A percentile compares a stretch with the other conserved stretches of the same genome.
phyloP scores from a whole-genome alignment of 1,140 invertebrate species.

The Amphibalanus amphitrite region DNA sequence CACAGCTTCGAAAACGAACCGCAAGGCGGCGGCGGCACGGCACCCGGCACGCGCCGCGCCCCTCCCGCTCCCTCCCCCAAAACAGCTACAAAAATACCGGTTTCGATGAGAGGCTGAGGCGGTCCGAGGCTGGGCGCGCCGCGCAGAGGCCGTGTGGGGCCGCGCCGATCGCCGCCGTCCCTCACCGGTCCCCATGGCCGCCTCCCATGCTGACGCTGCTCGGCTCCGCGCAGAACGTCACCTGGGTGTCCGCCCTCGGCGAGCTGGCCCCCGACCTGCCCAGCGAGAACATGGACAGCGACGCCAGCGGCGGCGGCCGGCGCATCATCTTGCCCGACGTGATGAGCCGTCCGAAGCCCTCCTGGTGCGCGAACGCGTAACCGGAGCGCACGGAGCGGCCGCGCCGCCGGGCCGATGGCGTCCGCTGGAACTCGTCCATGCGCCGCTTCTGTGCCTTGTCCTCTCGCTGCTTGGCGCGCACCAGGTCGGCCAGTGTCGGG shows the following conservation, averaged over 20 bases:
- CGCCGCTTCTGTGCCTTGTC: constrained; percentile 16
- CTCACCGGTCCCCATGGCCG: constrained; percentile 14
- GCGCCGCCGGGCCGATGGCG: constrained; percentile 65
- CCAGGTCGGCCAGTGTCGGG: constrained; percentile 79
- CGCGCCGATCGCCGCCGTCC: neutral
- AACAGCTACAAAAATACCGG: no score
- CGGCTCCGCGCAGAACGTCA: neutral
- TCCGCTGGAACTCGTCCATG: constrained; percentile 50
- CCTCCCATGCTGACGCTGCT: neutral
- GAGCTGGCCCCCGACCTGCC: constrained; percentile 9
- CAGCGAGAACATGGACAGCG: neutral
- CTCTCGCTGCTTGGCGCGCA: constrained; percentile 58
- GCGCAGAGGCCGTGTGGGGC: neutral
- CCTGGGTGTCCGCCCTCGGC: constrained; percentile 9
- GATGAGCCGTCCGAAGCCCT: constrained; percentile 94
- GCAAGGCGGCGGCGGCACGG: no score
- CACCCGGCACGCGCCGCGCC: no score
- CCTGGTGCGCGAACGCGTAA: constrained; percentile 94
- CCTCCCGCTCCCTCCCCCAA: no score
- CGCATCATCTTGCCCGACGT: constrained; percentile 96
- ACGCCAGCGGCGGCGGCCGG: constrained; percentile 13
- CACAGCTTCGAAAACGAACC: no score
- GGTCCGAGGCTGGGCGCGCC: neutral
- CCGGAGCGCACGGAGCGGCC: constrained; percentile 81
- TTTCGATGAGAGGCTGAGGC: neutral